phyloP scores from a whole-genome alignment of 2,888 invertebrate genomes.

The Periphyllus acericola region DNA sequence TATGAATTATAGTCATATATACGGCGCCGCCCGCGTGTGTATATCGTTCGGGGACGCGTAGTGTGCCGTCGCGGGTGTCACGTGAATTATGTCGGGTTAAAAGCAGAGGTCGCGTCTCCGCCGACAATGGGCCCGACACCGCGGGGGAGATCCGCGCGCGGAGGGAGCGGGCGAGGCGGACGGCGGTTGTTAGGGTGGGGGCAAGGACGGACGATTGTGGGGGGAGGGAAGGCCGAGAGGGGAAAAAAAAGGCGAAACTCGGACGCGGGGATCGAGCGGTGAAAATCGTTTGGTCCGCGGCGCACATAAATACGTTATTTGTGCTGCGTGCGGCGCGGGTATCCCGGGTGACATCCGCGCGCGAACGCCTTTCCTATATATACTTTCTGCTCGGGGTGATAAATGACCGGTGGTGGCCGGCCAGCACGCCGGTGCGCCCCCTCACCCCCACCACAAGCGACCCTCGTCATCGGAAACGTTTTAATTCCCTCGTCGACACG shows the following conservation, averaged over 20 bases:
- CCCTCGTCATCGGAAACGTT: slow-evolving; percentile 41
- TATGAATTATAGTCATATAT: neutral
- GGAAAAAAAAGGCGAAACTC: neutral
- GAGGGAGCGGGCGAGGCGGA: neutral
- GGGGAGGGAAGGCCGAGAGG: too few species aligned
- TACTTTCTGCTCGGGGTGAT: slow-evolving; percentile 36
- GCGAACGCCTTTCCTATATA: neutral
- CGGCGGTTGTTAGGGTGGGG: neutral
- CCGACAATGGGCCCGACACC: neutral
- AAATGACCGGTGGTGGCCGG: slow-evolving; percentile 50
- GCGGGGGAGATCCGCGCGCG: neutral
- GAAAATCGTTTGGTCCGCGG: slow-evolving; percentile 37
- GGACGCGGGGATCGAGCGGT: neutral
- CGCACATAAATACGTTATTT: slow-evolving; percentile 45
- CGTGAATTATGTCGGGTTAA: slow-evolving; percentile 14
- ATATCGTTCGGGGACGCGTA: neutral
- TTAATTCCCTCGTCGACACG: slow-evolving; percentile 53
- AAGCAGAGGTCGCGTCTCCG: neutral
- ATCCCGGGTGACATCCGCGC: slow-evolving; percentile 35
- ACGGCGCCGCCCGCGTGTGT: neutral
- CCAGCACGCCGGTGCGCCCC: neutral
- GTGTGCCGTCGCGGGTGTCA: neutral
- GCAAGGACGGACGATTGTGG: too few species aligned
- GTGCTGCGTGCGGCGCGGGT: slow-evolving; percentile 22
- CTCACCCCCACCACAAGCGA: neutral